Base-by-base conservation (phyloP, 2,888 invertebrate species). In the Lasioglossum figueresi region DNA sequence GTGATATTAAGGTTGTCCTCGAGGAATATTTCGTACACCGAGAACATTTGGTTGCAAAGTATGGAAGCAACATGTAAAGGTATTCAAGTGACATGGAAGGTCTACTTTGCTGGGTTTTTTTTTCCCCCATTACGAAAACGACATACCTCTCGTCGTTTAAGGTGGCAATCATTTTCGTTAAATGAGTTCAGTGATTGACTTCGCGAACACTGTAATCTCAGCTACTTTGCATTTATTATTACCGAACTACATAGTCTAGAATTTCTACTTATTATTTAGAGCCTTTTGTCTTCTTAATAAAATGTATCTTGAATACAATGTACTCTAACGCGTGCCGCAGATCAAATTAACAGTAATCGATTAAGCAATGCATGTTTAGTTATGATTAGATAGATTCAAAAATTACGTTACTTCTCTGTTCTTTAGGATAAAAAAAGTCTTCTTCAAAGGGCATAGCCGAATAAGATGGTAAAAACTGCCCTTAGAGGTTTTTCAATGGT, bases 1-100 rank as follows among this genome's bases (percentile, higher is more conserved):
- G 34, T 23, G 52, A 37, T n/a, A 56, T 74, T 74, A 74, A 40
- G 37, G 74, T 37, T 37, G 52, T n/a, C 45, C 68, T 68, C 68
- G 68, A 40, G 68, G 68, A 68, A 37, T 34, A 31, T 31, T 66
- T 66, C 19, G 52, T 52, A 27, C 27, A 16, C 27, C 16, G 27
- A 45, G 43, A 72, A 34, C 45, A 48, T 72, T 72, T 31, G 45
- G 48, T 72, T 48, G 27, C 23, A 68, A 40, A 23, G 68, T 23
- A 37, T 34, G 23, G 23, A 37, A 34, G 68, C 12, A 40, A n/a
- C 34, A n/a, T 40, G 68, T 37, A 37, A 37, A 68, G 40, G 23
- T 40, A n/a, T 68, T 37, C 34, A 1, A 68, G 68, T 23, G 68
- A 68, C 37, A 37, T 34, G 40, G 12, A 16, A n/a, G 12, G 34